Conservation (phyloP, 2,113 vertebrate species). For the Todiramphus chloris region DNA sequence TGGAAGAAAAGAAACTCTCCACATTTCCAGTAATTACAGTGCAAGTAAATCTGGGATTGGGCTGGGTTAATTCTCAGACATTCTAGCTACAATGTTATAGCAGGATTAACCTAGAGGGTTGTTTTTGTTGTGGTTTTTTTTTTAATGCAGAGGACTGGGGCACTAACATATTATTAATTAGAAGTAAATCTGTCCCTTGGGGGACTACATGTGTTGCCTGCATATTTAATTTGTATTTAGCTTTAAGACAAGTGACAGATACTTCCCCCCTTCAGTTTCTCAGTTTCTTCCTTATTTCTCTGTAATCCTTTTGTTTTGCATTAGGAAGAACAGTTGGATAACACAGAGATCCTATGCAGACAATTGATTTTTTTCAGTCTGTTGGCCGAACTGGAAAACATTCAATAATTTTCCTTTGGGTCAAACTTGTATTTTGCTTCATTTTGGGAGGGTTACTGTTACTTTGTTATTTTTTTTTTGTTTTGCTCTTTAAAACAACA, state of each 20-base stretch:
- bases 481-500: background rate
- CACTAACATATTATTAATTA: constrained; percentile 51
- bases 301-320: constrained; percentile 38
- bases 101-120: constrained; percentile 28
- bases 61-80: background rate
- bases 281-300: background rate
- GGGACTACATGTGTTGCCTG: background rate
- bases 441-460: background rate
- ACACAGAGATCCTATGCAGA: background rate
- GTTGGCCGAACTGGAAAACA: background rate
- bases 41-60: constrained; percentile 56
- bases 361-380: background rate
- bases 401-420: background rate
- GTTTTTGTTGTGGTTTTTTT: background rate
- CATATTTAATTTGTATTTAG: constrained; percentile 18
- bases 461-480: background rate
- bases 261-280: background rate
- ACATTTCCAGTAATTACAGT: constrained; percentile 37
- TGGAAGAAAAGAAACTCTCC: constrained; percentile 11
- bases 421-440: background rate
- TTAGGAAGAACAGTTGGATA: background rate
- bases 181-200: constrained; percentile 57
- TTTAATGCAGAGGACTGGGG: background rate
- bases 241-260: background rate
- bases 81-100: background rate